phyloP scores from a whole-genome alignment of 1,140 invertebrate species.

The Yoshiicerus persimilis region DNA sequence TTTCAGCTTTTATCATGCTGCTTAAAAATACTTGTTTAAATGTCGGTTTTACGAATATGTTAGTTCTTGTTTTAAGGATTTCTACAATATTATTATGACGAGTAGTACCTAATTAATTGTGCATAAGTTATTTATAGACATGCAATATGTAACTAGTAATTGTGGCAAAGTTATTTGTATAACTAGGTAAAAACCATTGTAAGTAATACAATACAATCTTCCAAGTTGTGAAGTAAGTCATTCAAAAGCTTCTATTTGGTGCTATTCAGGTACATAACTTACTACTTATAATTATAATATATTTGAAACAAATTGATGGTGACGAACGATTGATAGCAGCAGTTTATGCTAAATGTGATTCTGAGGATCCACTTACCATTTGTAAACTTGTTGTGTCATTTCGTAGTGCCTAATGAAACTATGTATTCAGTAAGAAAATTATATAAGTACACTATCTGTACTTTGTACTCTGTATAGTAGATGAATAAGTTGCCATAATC shows the following conservation, averaged over 20 bases:
- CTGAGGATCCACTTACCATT: not conserved
- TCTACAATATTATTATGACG: too few relatives aligned
- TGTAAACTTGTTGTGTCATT: not conserved
- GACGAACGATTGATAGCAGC: too few relatives aligned
- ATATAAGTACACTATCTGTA: not conserved
- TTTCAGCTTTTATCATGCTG: too few relatives aligned
- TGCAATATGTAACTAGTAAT: not conserved
- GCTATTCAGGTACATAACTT: not conserved
- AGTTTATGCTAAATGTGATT: not conserved
- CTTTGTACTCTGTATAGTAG: not conserved
- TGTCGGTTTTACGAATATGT: too few relatives aligned
- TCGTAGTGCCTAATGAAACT: not conserved
- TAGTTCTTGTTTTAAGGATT: too few relatives aligned
- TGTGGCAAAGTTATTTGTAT: not conserved
- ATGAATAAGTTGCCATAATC: not conserved
- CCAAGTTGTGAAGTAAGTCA: not conserved
- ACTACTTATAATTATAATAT: not conserved
- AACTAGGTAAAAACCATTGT: not conserved
- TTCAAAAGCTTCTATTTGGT: not conserved
- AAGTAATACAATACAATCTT: not conserved
- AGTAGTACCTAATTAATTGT: not conserved
- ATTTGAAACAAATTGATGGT: not conserved
- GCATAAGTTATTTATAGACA: not conserved
- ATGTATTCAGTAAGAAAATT: not conserved
- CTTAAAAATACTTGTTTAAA: too few relatives aligned